These are phyloP conservation scores for Artibeus lituratus DNA, from an alignment of 2,797 vertebrate species.

Conservation along the genomic window DNA sequence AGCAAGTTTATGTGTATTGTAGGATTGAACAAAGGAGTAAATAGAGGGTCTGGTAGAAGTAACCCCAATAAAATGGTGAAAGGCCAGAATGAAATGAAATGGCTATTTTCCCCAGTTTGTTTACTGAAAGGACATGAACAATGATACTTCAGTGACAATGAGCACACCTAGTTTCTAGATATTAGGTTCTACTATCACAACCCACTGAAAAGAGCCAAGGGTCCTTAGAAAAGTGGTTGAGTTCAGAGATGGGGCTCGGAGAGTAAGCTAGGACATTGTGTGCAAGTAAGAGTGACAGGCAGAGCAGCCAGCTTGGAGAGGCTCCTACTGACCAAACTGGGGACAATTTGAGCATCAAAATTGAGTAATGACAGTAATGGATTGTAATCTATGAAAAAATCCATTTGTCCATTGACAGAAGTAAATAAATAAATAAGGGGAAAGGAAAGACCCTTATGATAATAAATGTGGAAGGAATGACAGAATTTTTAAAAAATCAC, in stretches of 20 bases:
- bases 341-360: neutral
- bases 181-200: neutral
- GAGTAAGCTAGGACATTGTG: neutral
- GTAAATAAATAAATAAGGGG: neutral
- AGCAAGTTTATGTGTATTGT: neutral
- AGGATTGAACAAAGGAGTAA: neutral
- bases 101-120: neutral
- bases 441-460: neutral
- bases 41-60: neutral
- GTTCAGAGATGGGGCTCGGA: neutral
- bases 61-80: neutral
- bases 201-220: neutral
- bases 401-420: neutral
- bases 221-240: neutral
- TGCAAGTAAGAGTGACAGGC: neutral
- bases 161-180: neutral
- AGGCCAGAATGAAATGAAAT: neutral
- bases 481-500: neutral
- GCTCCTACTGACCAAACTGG: neutral
- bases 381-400: neutral
- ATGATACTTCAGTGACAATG: too few species aligned
- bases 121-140: neutral
- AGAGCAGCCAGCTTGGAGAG: neutral
- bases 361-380: neutral
- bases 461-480: neutral